Conservation (phyloP, 2,888 invertebrate genomes). For the Andrena bucephala region DNA sequence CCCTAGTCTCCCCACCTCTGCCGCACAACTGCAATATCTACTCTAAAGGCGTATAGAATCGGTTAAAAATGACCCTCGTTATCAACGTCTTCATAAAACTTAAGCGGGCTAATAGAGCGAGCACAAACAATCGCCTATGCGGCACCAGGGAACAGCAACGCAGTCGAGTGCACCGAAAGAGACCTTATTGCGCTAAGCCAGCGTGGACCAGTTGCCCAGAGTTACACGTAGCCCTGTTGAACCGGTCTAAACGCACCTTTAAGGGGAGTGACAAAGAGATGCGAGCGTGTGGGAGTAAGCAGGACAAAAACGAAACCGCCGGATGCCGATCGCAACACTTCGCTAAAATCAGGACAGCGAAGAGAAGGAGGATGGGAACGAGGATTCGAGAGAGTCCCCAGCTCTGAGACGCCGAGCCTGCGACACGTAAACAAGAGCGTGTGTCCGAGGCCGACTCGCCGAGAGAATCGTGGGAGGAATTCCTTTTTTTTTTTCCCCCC, state of each 20-base stretch:
- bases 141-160: not conserved
- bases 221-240: constrained; percentile 11
- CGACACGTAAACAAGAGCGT: constrained; percentile 73
- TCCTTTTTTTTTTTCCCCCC: constrained; percentile 44
- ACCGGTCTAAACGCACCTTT: constrained; percentile 61
- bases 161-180: not conserved
- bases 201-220: not conserved
- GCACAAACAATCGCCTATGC: not conserved
- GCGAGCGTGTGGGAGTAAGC: constrained; percentile 32
- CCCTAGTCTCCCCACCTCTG: too few species aligned
- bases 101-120: not conserved
- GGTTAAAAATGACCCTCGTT: too few species aligned
- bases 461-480: constrained; percentile 70
- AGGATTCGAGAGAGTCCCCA: constrained; percentile 63
- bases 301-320: constrained; percentile 58
- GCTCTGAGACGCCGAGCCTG: constrained; percentile 48
- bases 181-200: not conserved
- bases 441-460: constrained; percentile 68
- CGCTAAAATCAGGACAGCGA: constrained; percentile 73
- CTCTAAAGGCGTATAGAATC: too few species aligned
- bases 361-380: constrained; percentile 69
- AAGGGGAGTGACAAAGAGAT: constrained; percentile 53
- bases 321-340: constrained; percentile 71
- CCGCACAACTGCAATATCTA: too few species aligned
- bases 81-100: not conserved